Base-by-base conservation (phyloP, 2,797 vertebrate species). In the Acanthurus tractus region DNA sequence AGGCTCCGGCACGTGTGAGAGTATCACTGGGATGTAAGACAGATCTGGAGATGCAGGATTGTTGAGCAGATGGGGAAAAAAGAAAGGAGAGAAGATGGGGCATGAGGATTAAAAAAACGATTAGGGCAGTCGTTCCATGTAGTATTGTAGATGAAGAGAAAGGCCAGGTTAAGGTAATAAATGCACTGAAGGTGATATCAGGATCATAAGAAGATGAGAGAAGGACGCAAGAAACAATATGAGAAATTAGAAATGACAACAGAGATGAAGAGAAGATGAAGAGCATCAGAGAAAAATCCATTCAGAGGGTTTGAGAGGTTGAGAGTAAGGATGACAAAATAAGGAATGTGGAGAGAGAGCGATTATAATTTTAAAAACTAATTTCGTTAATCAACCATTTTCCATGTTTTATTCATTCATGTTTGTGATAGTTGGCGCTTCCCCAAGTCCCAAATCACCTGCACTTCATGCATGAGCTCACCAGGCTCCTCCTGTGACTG, bases 371-470 rank as follows among this genome's bases (percentile, higher is more conserved):
- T 61, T 20, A 29, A 70, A 74, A 67, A 12, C 46, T 69, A 8
- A 85, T 79, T 78, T 81, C 17, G 68, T 65, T 79, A 74, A 81
- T 87, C 65, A 74, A 50, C 61, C 22, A 4, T 23, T 12, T 55
- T 5, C 13, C 25, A 84, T 89, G 86, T 57, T 79, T 92, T 91
- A 34, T 34, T 34, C 29, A 87, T 91, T 88, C 86, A 88, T 91
- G 61, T 58, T 42, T 49, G 42, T 77, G 75, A 88, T 76, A 62
- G 61, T 22, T 70, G 25, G 42, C 8, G 18, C 72, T 45, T 45
- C 53, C 42, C 13, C 46, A 62, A 25, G 38, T 75, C 45, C 22
- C 8, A 15, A 83, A 83, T 87, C 69, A 83, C 78, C 82, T 73
- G 85, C 49, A 64, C 52, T 64, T 66, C 23, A 4, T 34, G 29